Conservation (phyloP, 2,888 invertebrate species). For the Eudemis profundana region DNA sequence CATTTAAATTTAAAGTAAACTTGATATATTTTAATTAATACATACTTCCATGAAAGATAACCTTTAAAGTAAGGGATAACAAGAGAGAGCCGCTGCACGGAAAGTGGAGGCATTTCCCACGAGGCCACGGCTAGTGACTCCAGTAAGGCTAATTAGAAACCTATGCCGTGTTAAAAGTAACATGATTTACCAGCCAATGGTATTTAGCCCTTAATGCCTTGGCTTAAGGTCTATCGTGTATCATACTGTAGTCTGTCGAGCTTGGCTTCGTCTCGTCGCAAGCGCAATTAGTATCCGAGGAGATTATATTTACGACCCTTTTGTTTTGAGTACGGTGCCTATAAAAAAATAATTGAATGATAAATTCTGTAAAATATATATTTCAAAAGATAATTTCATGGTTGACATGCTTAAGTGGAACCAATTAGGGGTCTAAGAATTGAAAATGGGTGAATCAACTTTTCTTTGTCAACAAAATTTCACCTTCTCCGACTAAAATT, state of each 20-base stretch:
- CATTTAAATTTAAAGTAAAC: too few relatives aligned
- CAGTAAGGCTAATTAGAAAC: constrained; percentile 38
- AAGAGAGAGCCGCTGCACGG: constrained; percentile 49
- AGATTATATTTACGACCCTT: constrained; percentile 47
- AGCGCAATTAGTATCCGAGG: constrained; percentile 44
- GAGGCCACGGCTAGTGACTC: constrained; percentile 10
- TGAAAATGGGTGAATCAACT: too few relatives aligned
- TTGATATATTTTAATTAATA: constrained; percentile 48
- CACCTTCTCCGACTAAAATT: too few relatives aligned
- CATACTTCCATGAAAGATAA: constrained; percentile 51
- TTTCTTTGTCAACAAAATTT: too few relatives aligned
- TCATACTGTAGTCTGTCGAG: constrained; percentile 11
- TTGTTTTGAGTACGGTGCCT: too few relatives aligned
- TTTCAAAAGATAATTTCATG: too few relatives aligned
- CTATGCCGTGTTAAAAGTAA: constrained; percentile 15
- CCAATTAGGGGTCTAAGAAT: too few relatives aligned
- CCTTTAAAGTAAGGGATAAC: constrained; percentile 54
- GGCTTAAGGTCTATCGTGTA: neutral
- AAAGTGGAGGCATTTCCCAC: constrained; percentile 45
- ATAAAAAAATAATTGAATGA: too few relatives aligned
- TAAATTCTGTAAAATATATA: too few relatives aligned
- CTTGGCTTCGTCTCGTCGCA: constrained; percentile 18
- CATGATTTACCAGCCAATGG: neutral
- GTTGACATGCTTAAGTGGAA: too few relatives aligned
- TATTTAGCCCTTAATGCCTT: neutral